Base-by-base conservation (phyloP, 2,113 vertebrate species). In the Phylloscopus trochilus region DNA sequence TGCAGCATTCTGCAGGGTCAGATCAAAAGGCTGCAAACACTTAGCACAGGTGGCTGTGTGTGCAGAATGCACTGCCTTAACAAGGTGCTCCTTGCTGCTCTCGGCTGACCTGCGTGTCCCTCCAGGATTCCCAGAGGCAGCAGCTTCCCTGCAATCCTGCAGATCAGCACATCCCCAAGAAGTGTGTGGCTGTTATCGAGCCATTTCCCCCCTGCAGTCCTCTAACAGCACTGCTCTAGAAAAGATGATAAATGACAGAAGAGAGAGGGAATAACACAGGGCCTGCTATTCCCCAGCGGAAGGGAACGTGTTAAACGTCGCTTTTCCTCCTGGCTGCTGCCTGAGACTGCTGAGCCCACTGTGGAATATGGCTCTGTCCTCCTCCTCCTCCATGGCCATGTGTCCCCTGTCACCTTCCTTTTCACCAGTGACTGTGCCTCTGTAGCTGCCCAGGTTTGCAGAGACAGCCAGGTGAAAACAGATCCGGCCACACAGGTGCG, bases 241-340 rank as follows among this genome's bases (percentile, higher is more conserved):
- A 80, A 67, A 43, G 59, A 28, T 76, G 92, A 37, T 24, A 72
- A 81, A 68, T 78, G 83, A 35, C 73, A 83, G 35, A n/a, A 39
- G 67, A 35, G 55, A 31, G 35, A 51, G 56, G 83, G 51, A 77
- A n/a, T n/a, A n/a, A 24, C 59, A 15, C 62, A 23, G 44, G 39
- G 68, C 17, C 52, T 0, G 1, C 19, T 13, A 16, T 23, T 84
- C 77, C 72, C 56, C n/a, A 4, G 39, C 6, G 33, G 60, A 53
- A 74, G 37, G 59, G 86, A 67, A 28, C 7, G 0, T 1, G 41
- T 67, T 55, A 14, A 77, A 26, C 19, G 3, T 4, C 0, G 33
- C 52, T 84, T 37, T 67, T 24, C 77, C 33, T 55, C 78, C 1
- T 0, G 0, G 77, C 90, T 58, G 46, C 90, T 74, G 15, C 1